Conservation (phyloP, 2,113 vertebrate genomes). For the Actenoides hombroni region DNA sequence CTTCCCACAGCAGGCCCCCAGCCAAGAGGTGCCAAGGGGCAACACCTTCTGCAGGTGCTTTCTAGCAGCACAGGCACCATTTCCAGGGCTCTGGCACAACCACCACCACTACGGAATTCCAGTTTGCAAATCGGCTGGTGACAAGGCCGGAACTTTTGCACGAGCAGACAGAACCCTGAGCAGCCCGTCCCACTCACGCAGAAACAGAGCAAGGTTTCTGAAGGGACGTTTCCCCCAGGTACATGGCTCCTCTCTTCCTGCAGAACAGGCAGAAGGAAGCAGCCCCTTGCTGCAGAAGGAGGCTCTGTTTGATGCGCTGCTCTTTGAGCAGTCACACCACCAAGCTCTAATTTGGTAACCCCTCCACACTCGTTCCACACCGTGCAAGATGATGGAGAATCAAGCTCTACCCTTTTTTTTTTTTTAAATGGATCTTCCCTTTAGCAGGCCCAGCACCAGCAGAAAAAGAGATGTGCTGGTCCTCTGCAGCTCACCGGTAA, state of each 20-base stretch:
- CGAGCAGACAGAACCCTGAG: background rate
- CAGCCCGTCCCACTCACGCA: background rate
- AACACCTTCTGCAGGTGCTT: no score
- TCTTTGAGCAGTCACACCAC: background rate
- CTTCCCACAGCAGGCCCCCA: background rate
- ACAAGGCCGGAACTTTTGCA: background rate
- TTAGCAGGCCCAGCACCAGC: background rate
- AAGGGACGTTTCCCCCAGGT: accelerated
- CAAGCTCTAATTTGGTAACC: background rate
- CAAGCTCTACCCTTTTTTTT: background rate
- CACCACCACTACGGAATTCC: accelerated
- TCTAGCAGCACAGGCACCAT: background rate
- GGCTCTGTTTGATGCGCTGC: background rate
- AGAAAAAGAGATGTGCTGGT: background rate
- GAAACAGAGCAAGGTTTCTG: accelerated
- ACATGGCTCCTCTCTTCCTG: accelerated
- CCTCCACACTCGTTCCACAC: background rate
- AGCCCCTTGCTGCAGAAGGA: background rate
- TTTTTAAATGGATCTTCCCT: background rate
- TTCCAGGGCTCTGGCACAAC: background rate
- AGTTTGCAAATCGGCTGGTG: background rate
- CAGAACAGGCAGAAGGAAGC: background rate
- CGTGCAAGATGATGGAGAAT: background rate
- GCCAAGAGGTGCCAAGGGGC: background rate
- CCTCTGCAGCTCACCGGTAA: background rate